Conservation (phyloP, 2,113 vertebrate species). For the Prunella himalayana region DNA sequence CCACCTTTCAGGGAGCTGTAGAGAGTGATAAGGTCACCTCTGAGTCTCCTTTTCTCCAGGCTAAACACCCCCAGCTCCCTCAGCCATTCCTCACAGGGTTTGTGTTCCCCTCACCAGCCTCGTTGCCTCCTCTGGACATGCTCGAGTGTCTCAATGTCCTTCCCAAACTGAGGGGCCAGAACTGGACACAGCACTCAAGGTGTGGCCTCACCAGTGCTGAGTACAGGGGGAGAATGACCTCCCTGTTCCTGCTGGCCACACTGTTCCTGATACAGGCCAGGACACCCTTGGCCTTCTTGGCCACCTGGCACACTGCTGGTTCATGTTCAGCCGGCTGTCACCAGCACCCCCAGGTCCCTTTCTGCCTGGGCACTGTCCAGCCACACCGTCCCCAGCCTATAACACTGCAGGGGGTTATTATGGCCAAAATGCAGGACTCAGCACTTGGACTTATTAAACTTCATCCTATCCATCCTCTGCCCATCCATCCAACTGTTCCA, state of each 20-base stretch:
- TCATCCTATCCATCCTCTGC: background rate
- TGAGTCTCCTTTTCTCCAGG: background rate
- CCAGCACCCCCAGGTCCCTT: background rate
- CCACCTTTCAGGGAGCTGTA: too few relatives aligned
- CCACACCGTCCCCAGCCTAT: rapidly evolving
- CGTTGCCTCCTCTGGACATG: rapidly evolving
- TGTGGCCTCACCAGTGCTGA: background rate
- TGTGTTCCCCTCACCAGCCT: background rate
- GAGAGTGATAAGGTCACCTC: background rate
- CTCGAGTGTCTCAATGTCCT: rapidly evolving
- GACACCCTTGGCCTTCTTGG: background rate
- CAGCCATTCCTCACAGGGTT: background rate
- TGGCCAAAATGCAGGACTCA: background rate
- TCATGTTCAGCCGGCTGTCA: background rate
- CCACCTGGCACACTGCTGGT: background rate
- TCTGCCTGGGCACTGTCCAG: background rate
- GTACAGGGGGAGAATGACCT: background rate
- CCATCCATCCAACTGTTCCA: background rate
- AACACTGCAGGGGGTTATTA: rapidly evolving
- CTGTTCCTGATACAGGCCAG: background rate
- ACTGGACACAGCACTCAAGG: background rate
- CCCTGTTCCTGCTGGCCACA: background rate
- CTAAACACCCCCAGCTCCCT: background rate
- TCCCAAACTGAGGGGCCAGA: background rate
- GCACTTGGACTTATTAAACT: background rate